Percentiles rank a stretch among this genome's conserved stretches.
Conservation (phyloP, 2,888 invertebrate species). For the Platypus cylindrus region DNA sequence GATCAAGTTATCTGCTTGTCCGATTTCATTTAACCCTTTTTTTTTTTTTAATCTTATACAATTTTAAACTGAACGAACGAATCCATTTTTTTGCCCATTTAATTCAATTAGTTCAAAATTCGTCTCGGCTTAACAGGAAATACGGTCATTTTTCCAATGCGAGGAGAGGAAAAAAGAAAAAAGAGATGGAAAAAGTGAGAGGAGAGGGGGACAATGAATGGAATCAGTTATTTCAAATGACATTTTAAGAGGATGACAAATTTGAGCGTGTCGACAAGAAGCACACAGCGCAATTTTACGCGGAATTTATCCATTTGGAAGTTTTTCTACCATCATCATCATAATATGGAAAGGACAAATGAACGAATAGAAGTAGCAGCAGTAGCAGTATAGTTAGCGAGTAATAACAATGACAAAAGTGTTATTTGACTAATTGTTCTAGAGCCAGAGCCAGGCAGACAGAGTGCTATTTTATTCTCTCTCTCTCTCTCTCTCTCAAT, state of each 20-base stretch:
- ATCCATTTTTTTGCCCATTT: constrained; percentile 8
- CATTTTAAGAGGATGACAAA: constrained; percentile 16
- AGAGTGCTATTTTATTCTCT: too few relatives aligned
- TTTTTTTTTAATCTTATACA: too few relatives aligned
- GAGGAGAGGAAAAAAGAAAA: constrained; percentile 8
- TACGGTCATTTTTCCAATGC: constrained; percentile 13
- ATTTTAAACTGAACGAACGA: too few relatives aligned
- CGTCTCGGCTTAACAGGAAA: constrained; percentile 9
- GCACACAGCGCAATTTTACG: constrained; percentile 15
- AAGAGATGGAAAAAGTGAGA: too few relatives aligned
- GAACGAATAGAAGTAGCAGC: constrained; percentile 12
- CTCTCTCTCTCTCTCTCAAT: constrained; percentile 9
- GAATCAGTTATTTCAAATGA: constrained; percentile 15
- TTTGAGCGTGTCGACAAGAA: constrained; percentile 13
- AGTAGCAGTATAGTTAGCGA: too few relatives aligned
- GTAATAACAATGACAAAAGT: constrained; percentile 15
- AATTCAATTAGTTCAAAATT: constrained; percentile 13
- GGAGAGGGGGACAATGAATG: constrained; percentile 9
- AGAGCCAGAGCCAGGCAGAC: constrained; percentile 9
- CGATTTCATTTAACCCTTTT: constrained; percentile 2
- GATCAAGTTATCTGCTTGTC: neutral
- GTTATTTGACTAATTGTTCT: constrained; percentile 14
- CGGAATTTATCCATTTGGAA: constrained; percentile 15
- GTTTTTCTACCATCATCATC: constrained; percentile 16
- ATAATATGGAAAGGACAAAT: constrained; percentile 13